Conservation (phyloP, 1,140 invertebrate species). For the Papilio glaucus region DNA sequence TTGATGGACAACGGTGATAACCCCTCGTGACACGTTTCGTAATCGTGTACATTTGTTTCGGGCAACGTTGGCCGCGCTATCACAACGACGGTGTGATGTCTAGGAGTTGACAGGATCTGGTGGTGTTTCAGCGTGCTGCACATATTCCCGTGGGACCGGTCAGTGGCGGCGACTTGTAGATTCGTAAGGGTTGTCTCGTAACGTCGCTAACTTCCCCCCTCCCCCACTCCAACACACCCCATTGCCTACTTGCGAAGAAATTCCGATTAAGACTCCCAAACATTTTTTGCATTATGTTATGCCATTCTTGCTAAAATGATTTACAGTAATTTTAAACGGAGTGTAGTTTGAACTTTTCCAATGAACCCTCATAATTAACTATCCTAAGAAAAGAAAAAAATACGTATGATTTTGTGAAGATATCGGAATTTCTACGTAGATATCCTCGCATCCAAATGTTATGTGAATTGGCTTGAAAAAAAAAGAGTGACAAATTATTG, state of each 20-base stretch:
- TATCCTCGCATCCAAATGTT: constrained; percentile 1
- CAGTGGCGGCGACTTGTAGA: constrained; percentile 64
- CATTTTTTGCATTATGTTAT: not conserved
- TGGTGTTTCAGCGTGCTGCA: constrained; percentile 77
- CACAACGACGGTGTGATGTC: not conserved
- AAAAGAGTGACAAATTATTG: constrained; percentile 13
- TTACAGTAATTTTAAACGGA: no score
- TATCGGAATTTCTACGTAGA: constrained; percentile 13
- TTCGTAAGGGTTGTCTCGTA: constrained; percentile 65
- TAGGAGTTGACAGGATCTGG: constrained; percentile 34
- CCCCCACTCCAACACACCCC: not conserved
- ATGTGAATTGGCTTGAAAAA: constrained; percentile 30
- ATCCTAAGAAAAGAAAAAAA: no score
- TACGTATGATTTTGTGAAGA: no score
- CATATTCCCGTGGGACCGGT: constrained; percentile 77
- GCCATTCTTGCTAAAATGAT: no score
- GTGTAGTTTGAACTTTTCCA: no score
- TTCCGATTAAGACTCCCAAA: not conserved
- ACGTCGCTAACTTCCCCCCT: constrained; percentile 49
- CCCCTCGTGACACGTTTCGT: no score
- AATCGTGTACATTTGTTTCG: no score
- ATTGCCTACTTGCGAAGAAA: constrained; percentile 19
- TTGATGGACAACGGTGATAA: no score
- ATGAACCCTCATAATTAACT: no score
- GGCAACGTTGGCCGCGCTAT: no score